Conservation (phyloP, 2,797 vertebrate genomes). For the Melanotaenia nigrans region DNA sequence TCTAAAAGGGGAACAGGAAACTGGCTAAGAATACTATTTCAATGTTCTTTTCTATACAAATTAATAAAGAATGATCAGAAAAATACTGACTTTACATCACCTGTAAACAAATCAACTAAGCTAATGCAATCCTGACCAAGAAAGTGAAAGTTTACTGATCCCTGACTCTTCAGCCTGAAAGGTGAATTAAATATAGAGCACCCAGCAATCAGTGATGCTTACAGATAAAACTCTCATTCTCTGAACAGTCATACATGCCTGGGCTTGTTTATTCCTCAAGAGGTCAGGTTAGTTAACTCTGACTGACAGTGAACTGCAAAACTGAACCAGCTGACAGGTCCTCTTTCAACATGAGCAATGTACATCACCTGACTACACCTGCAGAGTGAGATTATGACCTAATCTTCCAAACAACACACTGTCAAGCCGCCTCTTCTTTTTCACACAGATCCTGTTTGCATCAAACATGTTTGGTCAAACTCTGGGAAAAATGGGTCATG, state of each 20-base stretch:
- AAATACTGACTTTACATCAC: neutral
- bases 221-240: neutral
- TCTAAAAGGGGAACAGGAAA: neutral
- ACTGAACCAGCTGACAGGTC: constrained; percentile 20
- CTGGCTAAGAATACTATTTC: neutral
- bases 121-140: neutral
- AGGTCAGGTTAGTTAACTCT: constrained; percentile 1
- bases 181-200: neutral
- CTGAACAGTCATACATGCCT: constrained; percentile 2
- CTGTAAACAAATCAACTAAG: neutral
- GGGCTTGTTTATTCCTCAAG: constrained; percentile 24
- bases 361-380: constrained; percentile 50
- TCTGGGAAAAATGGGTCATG: neutral
- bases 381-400: constrained; percentile 10
- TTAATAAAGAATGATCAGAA: neutral
- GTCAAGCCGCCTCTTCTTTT: neutral
- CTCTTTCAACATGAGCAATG: constrained; percentile 37
- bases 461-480: neutral
- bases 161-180: neutral
- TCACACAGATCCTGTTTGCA: constrained; percentile 9
- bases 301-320: neutral
- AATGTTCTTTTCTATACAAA: neutral
- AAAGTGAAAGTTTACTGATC: neutral
- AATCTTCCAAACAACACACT: constrained; percentile 21
- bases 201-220: neutral